Percentiles rank a stretch among this genome's conserved stretches.
phyloP scores from a whole-genome alignment of 2,888 invertebrate species.

The Panzeria rudis region DNA sequence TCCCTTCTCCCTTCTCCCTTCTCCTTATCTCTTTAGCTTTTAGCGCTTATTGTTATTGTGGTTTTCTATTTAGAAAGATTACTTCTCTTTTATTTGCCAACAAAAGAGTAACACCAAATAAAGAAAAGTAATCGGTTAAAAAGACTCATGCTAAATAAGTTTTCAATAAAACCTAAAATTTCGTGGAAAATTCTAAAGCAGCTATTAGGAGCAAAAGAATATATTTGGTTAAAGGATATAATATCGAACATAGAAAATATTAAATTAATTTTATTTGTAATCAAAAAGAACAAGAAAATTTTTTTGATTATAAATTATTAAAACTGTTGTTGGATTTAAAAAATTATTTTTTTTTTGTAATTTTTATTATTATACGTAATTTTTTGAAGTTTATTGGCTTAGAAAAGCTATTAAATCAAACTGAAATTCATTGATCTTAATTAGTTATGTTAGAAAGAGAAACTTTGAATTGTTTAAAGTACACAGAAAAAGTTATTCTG shows the following conservation, averaged over 20 bases:
- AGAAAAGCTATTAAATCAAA: no score
- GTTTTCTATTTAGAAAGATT: constrained; percentile 15
- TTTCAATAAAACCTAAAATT: not conserved
- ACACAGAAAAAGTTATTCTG: no score
- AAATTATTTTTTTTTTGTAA: no score
- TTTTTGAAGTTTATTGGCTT: no score
- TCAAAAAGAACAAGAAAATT: no score
- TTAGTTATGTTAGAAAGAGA: no score
- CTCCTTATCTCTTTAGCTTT: not conserved
- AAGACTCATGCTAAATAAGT: constrained; percentile 6
- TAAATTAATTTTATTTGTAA: not conserved
- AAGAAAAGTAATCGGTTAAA: constrained; percentile 33
- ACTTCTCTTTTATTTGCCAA: constrained; percentile 4
- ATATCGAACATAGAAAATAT: not conserved
- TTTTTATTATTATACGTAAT: no score
- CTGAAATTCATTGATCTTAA: no score
- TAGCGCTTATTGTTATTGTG: not conserved
- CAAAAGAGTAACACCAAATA: not conserved
- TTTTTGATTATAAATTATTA: no score
- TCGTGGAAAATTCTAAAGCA: not conserved
- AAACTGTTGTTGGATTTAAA: no score
- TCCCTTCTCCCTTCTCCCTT: not conserved
- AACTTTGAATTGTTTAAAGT: no score
- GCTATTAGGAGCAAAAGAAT: not conserved
- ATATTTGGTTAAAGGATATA: not conserved